phyloP scores from a whole-genome alignment of 2,113 vertebrate genomes.

The Sprattus sprattus region DNA sequence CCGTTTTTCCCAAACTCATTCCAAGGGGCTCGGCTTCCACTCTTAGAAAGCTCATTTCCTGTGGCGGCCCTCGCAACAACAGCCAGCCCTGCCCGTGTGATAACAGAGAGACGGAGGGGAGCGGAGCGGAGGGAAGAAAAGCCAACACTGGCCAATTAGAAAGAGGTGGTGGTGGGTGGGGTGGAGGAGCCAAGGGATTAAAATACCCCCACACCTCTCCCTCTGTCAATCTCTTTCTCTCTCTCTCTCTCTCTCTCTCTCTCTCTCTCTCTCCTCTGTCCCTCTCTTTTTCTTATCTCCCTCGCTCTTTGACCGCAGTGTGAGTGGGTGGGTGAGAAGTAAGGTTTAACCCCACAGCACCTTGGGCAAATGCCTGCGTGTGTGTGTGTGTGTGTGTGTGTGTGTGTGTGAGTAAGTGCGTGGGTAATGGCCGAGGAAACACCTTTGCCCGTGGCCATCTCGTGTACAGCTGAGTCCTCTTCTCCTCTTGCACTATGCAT shows the following conservation, averaged over 20 bases:
- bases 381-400: background rate
- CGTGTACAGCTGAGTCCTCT: background rate
- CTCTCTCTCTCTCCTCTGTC: background rate
- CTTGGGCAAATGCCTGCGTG: background rate
- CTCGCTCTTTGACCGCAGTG: background rate
- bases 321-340: background rate
- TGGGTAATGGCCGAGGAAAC: background rate
- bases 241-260: background rate
- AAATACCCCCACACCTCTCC: background rate
- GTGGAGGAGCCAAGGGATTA: slow-evolving; percentile 26
- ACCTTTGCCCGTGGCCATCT: background rate
- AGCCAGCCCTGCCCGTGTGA: slow-evolving; percentile 37
- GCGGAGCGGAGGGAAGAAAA: background rate
- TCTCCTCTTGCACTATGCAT: background rate
- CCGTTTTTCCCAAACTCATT: slow-evolving; percentile 26
- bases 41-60: slow-evolving; percentile 71
- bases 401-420: background rate
- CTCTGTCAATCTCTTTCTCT: background rate
- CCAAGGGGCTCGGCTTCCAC: slow-evolving; percentile 40
- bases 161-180: slow-evolving; percentile 48
- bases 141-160: slow-evolving; percentile 40
- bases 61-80: slow-evolving; percentile 60
- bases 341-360: slow-evolving; percentile 23
- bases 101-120: slow-evolving; percentile 29
- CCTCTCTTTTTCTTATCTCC: background rate